Evolutionary conservation across 2,888 invertebrate species (phyloP), one percentile per base, ranked within the genome.

Genomic region (Andrena chrysosceles): DNA sequence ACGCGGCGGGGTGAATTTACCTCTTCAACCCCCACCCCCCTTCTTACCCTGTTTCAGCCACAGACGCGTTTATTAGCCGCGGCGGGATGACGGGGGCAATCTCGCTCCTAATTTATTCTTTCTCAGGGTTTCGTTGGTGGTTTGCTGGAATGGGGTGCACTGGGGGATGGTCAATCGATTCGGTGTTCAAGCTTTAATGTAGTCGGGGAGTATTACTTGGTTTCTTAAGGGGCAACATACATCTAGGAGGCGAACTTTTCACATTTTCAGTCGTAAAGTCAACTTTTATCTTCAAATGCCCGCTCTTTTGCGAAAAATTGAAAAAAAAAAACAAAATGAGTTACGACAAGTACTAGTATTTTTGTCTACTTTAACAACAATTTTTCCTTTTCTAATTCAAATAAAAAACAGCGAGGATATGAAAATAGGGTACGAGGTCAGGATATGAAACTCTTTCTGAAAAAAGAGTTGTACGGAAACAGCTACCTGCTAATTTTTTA

Each of bases 1-100:
- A 84, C 83, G 80, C 73, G 71, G 68, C 67, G 77, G 68, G 64
- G 10, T 23, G 63, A 79, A 67, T 62, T 62, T n/a, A 54, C 62
- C 62, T 75, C 56, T 13, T 56, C 54, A 23, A n/a, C 54, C 20
- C 7, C n/a, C 56, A 1, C 59, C 26, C 33, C 26, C 54, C 31
- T 20, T 23, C 33, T 20, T 20, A 8, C 7, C 33, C 26, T 23
- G 35, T n/a, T 16, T n/a, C 66, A 20, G 52, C 52, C 52, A 35
- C 29, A 64, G 63, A 64, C 72, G 63, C 68, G 68, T 78, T 78
- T 76, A 78, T 69, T 77, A 63, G 60, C 35, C 33, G 16, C 10
- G 42, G 23, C 5, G 8, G 23, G 1, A 2, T 23, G 8, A 1
- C n/a, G 2, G 48, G 10, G 23, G 23, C 62, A 13, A 16, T 48